Evolutionary conservation across 2,797 vertebrate genomes (phyloP), one percentile per base, ranked within the genome.

Genomic region (Acanthiza pusilla): DNA sequence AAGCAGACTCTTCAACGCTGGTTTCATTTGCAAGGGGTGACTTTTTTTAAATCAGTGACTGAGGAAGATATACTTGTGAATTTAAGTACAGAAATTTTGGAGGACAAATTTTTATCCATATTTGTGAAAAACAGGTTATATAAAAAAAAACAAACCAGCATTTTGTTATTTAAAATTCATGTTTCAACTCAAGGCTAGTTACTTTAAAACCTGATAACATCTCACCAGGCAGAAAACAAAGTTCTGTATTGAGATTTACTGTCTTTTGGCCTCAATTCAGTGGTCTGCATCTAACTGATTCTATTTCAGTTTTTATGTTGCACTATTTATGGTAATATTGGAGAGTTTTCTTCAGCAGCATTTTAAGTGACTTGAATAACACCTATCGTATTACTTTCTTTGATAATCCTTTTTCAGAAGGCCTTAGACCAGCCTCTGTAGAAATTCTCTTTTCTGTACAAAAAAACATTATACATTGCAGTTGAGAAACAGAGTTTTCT

Each of bases 201-300:
- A 50, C 10, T 72, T 53, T 50, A 62, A 73, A 58, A 70, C 29
- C 11, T 43, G 18, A 2, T 90, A 26, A 84, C 47, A 34, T 90
- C 40, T 81, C 26, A 40, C 16, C 21, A 61, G 26, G 45, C 23
- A 72, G 54, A 78, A 89, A 15, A 1, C 2, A 3, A 40, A 50
- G 51, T 70, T 38, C 21, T 67, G 0, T 74, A 38, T 67, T 70
- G 67, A 89, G 29, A 81, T 86, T 45, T 86, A 50, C 36, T 79
- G 36, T 88, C 38, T 86, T 87, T 58, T 75, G 48, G 23, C 43
- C 29, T 73, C 67, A 72, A 17, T 78, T 91, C 74, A 91, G 34
- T 2, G 3, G 8, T 93, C 51, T 88, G n/a, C 43, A 79, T 79
- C 67, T 60, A 86, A 76, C 38, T 72, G 54, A 40, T 88, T 85